Percentiles rank a stretch among this genome's conserved stretches.
Evolutionary conservation across 2,888 invertebrate species (phyloP).

Genomic region (Tetheella fluctuosa): DNA sequence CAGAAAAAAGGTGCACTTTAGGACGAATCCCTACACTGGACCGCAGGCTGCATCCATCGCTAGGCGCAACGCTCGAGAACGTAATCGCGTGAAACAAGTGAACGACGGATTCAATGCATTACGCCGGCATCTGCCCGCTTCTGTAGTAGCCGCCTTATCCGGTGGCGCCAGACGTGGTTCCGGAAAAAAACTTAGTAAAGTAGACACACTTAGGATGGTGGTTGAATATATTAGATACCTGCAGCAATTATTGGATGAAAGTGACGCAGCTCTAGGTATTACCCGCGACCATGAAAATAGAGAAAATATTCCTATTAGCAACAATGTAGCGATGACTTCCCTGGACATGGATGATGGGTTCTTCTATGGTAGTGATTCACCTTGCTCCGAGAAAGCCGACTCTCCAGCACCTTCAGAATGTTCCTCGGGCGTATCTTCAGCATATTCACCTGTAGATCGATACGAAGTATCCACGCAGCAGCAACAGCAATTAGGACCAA

Average conservation of each 20-base stretch:
- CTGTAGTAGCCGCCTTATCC: constrained; percentile 88
- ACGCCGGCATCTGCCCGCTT: constrained; percentile 93
- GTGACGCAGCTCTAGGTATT: constrained; percentile 85
- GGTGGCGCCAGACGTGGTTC: constrained; percentile 88
- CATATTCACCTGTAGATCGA: constrained; percentile 74
- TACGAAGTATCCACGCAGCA: constrained; percentile 70
- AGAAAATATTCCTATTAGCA: constrained; percentile 74
- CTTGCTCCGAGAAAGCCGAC: constrained; percentile 88
- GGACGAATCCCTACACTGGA: constrained; percentile 84
- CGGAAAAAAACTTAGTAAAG: constrained; percentile 94
- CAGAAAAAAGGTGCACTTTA: constrained; percentile 90
- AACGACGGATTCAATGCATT: constrained; percentile 96
- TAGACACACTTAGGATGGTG: constrained; percentile 94
- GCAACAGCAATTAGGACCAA: constrained; percentile 86
- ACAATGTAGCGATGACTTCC: constrained; percentile 62
- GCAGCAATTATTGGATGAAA: constrained; percentile 90
- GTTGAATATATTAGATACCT: constrained; percentile 95
- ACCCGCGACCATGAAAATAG: constrained; percentile 75
- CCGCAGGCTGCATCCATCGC: constrained; percentile 94
- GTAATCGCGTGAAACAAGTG: constrained; percentile 97
- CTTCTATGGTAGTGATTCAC: constrained; percentile 79
- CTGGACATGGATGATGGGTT: constrained; percentile 80
- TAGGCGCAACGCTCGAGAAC: constrained; percentile 95
- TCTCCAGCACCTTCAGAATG: constrained; percentile 90
- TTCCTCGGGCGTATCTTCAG: constrained; percentile 84